phyloP scores from a whole-genome alignment of 1,140 invertebrate species.

The Bombus superbus region DNA sequence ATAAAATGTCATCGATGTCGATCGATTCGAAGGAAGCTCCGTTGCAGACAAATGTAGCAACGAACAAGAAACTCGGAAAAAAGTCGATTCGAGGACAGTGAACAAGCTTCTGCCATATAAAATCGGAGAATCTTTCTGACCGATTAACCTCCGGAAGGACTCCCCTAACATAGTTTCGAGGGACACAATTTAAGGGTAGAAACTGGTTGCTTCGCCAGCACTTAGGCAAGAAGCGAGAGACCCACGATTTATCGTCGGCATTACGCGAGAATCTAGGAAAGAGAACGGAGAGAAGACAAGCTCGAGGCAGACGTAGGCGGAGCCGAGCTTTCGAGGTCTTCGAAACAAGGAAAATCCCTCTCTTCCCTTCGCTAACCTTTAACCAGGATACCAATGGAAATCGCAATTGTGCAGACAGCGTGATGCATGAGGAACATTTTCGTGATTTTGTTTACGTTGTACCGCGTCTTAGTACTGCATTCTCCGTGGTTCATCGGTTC shows the following conservation, averaged over 20 bases:
- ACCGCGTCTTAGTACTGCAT: no score
- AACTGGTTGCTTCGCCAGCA: constrained; percentile 22
- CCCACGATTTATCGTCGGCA: constrained; percentile 38
- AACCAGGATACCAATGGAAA: constrained; percentile 44
- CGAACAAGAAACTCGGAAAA: no score
- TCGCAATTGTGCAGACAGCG: constrained; percentile 6
- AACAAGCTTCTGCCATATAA: background rate
- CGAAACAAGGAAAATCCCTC: constrained; percentile 34
- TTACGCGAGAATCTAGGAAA: background rate
- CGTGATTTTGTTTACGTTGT: background rate
- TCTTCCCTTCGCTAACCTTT: constrained; percentile 42
- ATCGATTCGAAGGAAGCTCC: no score
- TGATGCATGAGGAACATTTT: constrained; percentile 1
- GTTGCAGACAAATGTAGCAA: no score
- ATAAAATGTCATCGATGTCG: no score
- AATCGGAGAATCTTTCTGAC: background rate
- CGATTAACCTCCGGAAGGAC: background rate
- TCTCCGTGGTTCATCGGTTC: background rate
- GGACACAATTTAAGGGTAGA: constrained; percentile 1
- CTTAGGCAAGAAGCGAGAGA: constrained; percentile 2
- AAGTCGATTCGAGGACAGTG: background rate
- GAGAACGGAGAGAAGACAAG: background rate
- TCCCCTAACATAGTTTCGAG: background rate
- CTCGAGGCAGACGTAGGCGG: background rate
- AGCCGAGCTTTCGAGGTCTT: background rate